Percentiles rank a stretch among this genome's conserved stretches.
Evolutionary conservation across 2,888 invertebrate species (phyloP).

Genomic region (Drosophila prolongata): DNA sequence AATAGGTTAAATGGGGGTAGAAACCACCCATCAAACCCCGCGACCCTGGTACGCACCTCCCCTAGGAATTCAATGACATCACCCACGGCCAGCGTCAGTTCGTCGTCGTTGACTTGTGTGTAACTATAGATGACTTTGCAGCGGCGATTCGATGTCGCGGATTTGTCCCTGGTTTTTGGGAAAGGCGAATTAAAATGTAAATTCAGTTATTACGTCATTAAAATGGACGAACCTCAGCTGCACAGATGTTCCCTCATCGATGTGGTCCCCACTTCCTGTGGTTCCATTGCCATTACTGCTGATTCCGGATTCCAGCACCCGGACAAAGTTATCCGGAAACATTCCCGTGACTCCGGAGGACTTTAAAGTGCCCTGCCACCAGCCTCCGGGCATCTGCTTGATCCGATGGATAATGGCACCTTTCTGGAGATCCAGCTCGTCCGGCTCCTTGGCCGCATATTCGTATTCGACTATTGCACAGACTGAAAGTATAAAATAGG

Average conservation of each 20-base stretch:
- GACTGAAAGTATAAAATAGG: conserved; percentile 83
- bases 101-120: conserved; percentile 96
- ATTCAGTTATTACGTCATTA: conserved; percentile 23
- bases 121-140: conserved; percentile 96
- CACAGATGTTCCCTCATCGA: conserved; percentile 49
- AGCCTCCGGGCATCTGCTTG: conserved; percentile 91
- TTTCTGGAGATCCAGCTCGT: conserved; percentile 92
- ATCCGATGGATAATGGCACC: conserved; percentile 94
- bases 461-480: conserved; percentile 95
- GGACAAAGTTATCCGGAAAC: conserved; percentile 97
- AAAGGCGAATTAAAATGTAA: conserved; percentile 25
- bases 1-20: conserved; percentile 78
- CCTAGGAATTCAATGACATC: conserved; percentile 95
- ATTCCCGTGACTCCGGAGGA: conserved; percentile 90
- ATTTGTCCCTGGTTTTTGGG: conserved; percentile 81
- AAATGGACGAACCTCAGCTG: conserved; percentile 66
- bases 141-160: conserved; percentile 86
- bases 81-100: conserved; percentile 93
- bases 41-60: conserved; percentile 86
- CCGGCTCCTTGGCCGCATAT: conserved; percentile 93
- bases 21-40: conserved; percentile 14
- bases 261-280: conserved; percentile 61
- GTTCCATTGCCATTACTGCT: conserved; percentile 61
- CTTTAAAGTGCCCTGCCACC: conserved; percentile 95
- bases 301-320: conserved; percentile 85